Evolutionary conservation across 2,888 invertebrate species (phyloP).

Genomic region (Lasiommata megera): DNA sequence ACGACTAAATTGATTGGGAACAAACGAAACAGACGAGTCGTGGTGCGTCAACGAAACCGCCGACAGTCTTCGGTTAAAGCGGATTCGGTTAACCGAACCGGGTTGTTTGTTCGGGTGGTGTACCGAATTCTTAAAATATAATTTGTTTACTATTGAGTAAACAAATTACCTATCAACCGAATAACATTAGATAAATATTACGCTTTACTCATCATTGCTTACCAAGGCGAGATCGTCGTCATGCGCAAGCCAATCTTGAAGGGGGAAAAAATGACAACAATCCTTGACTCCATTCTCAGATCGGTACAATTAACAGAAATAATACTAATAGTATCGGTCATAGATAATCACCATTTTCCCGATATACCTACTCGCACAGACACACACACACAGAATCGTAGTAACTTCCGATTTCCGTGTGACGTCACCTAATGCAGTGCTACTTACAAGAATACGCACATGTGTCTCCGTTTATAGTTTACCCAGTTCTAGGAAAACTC

Average conservation of each 20-base stretch:
- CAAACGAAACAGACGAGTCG: too few species aligned
- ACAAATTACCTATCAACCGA: too few species aligned
- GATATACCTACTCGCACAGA: conserved; percentile 2
- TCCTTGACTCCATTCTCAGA: conserved; percentile 24
- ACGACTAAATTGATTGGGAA: too few species aligned
- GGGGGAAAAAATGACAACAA: not conserved
- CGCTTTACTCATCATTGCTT: too few species aligned
- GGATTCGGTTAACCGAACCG: too few species aligned
- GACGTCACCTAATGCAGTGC: conserved; percentile 8
- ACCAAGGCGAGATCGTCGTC: too few species aligned
- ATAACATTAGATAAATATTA: too few species aligned
- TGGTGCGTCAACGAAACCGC: too few species aligned
- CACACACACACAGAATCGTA: not conserved
- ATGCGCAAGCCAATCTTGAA: not conserved
- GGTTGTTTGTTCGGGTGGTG: too few species aligned
- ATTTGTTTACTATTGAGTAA: too few species aligned
- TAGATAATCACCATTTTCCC: conserved; percentile 20
- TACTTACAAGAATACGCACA: not conserved
- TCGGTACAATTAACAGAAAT: not conserved
- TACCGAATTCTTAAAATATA: too few species aligned
- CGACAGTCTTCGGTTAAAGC: too few species aligned
- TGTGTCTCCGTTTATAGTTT: not conserved
- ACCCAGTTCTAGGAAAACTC: not conserved
- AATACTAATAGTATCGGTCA: conserved; percentile 13
- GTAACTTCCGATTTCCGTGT: conserved; percentile 25